phyloP scores from a whole-genome alignment of 30 jellyfish, hydroid and myxozoan species.

The Cassiopea andromeda region DNA sequence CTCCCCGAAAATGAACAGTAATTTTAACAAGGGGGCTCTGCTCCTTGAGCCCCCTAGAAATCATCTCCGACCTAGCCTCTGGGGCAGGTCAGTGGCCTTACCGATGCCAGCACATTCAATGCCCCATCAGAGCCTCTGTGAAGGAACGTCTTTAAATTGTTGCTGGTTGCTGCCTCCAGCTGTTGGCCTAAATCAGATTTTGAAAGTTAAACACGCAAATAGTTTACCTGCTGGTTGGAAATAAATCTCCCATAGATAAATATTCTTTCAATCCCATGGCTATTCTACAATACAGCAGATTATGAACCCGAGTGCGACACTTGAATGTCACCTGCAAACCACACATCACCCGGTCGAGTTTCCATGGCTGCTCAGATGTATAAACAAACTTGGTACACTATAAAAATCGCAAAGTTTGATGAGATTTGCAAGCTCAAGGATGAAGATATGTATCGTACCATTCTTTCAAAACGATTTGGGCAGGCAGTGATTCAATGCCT shows the following conservation, averaged over 20 bases:
- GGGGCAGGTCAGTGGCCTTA: too few relatives aligned
- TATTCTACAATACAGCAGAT: not conserved
- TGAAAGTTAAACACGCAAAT: not conserved
- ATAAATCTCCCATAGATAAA: not conserved
- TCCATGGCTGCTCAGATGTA: slow-evolving; percentile 41
- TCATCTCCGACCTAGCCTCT: too few relatives aligned
- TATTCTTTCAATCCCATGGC: not conserved
- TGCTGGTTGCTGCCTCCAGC: not conserved
- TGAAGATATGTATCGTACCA: not conserved
- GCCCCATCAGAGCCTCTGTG: not conserved
- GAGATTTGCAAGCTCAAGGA: not conserved
- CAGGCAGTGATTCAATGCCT: not conserved
- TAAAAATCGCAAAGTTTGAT: not conserved
- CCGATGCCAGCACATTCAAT: too few relatives aligned
- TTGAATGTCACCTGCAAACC: slow-evolving; percentile 22
- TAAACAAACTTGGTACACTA: slow-evolving; percentile 11
- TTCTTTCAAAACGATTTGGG: not conserved
- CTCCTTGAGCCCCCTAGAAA: too few relatives aligned
- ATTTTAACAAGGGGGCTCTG: too few relatives aligned
- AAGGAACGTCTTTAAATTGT: not conserved
- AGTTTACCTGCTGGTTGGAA: not conserved
- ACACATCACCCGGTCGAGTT: slow-evolving; percentile 2
- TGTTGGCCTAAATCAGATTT: not conserved
- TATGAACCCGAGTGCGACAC: not conserved
- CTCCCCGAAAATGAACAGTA: too few relatives aligned